Evolutionary conservation across 2,797 vertebrate species (phyloP), one percentile per base, ranked within the genome.

Genomic region (Lagocephalus sceleratus): DNA sequence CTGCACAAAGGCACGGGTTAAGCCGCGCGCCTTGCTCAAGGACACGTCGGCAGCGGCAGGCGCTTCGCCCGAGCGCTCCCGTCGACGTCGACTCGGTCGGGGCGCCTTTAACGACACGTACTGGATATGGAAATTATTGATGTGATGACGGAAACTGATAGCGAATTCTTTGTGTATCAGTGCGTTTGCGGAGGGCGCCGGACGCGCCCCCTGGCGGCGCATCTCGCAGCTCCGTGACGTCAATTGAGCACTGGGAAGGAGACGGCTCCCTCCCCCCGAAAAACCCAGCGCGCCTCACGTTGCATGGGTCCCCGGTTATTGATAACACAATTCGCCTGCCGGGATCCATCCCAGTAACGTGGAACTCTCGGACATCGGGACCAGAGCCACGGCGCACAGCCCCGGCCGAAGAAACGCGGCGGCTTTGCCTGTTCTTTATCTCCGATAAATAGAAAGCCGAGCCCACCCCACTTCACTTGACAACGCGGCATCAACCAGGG

Each of bases 221-320:
- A 76, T 41, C 62, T 61, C 52, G 47, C 82, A 57, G 77, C 60
- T 82, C 76, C 78, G 88, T 92, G 89, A 91, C 90, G 90, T 90
- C 88, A 91, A 86, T 92, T 89, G 87, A 91, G 90, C 89, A 90
- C 90, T 87, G 82, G 82, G 83, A 82, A 84, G 73, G 85, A 86
- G 85, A 91, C 89, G 90, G 90, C 87, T 88, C 88, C 89, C 86
- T 72, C 85, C 82, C 79, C 40, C 75, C 72, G 15, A 54, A 75
- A 76, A 84, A 47, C 76, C 74, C 84, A 79, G 83, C 84, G 85
- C 81, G 79, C 84, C 77, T 86, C 84, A 86, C 85, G 82, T 87
- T 87, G 85, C 85, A 84, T 86, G 85, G 88, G 73, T 87, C 78
- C 85, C 86, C 77, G 77, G 76, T 87, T 88, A 85, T 83, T 86